A percentile compares a stretch with the other conserved stretches of the same genome.
These are phyloP conservation scores for Psittacus erithacus DNA, from an alignment of 2,113 vertebrate genomes.

Conservation along the genomic window DNA sequence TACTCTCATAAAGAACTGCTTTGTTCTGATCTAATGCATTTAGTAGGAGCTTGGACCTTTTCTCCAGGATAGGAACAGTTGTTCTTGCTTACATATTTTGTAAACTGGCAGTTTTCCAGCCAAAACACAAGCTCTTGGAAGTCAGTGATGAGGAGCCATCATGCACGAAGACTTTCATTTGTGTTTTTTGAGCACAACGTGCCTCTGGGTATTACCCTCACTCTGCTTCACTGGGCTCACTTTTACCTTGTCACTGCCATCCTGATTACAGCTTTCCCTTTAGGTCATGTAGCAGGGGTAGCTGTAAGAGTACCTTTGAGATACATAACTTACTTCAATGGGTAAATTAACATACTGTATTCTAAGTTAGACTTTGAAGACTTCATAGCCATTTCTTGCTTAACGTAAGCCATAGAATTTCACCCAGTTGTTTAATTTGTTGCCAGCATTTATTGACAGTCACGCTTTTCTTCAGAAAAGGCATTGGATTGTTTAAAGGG, in stretches of 20 bases:
- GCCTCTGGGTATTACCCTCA: not conserved
- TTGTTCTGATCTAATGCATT: not conserved
- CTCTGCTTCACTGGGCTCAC: not conserved
- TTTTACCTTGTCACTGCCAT: not conserved
- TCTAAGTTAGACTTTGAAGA: not conserved
- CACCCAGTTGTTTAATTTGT: not conserved
- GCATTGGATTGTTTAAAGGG: not conserved
- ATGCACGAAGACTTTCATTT: not conserved
- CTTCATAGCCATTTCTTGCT: not conserved
- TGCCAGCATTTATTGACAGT: not conserved
- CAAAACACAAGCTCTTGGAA: not conserved
- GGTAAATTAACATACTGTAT: not conserved
- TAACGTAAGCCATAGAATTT: not conserved
- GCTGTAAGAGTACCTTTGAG: not conserved
- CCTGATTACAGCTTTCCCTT: not conserved
- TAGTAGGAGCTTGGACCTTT: not conserved
- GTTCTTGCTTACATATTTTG: slow-evolving; percentile 11
- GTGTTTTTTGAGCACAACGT: not conserved
- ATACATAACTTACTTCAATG: not conserved
- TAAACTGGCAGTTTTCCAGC: not conserved
- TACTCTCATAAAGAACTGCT: not conserved
- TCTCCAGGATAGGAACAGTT: not conserved
- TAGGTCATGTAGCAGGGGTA: not conserved
- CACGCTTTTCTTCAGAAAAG: not conserved
- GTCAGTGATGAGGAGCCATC: not conserved